Conservation (phyloP, 2,888 invertebrate species). For the Oxystoma pomonae region DNA sequence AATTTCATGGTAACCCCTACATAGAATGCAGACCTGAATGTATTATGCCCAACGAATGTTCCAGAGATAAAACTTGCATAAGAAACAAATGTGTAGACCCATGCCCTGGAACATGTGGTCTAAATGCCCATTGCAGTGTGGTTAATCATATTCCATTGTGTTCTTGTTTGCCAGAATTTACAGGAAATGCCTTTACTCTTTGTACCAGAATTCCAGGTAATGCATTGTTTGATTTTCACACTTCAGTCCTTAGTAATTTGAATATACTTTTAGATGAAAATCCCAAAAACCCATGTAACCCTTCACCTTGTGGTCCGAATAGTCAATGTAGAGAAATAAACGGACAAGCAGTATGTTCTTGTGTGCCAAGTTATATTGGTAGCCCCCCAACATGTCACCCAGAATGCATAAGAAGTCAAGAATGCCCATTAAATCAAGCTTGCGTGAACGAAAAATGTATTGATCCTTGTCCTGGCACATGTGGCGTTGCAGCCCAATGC, state of each 20-base stretch:
- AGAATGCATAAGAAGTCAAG: constrained; percentile 70
- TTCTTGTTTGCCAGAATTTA: constrained; percentile 61
- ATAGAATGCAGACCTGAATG: constrained; percentile 71
- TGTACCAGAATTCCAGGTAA: constrained; percentile 46
- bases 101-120: constrained; percentile 67
- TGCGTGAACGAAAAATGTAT: constrained; percentile 76
- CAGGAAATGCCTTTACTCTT: constrained; percentile 65
- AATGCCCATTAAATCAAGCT: constrained; percentile 69
- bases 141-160: constrained; percentile 74
- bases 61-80: constrained; percentile 59
- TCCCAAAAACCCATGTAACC: constrained; percentile 60
- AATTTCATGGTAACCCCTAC: constrained; percentile 75
- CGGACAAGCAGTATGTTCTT: constrained; percentile 69
- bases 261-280: constrained; percentile 41
- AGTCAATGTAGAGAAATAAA: constrained; percentile 72
- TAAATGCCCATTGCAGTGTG: constrained; percentile 65
- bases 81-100: constrained; percentile 64
- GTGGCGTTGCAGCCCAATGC: constrained; percentile 70
- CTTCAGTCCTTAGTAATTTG: background rate
- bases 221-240: constrained; percentile 2
- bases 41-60: constrained; percentile 61
- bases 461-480: constrained; percentile 80
- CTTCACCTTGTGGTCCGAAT: constrained; percentile 74
- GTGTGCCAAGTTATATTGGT: constrained; percentile 66
- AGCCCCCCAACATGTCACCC: constrained; percentile 75